Percentiles rank a stretch among this genome's conserved stretches.
These are phyloP conservation scores for Eupithecia inturbata DNA, from an alignment of 2,888 invertebrate genomes.

Conservation along the genomic window DNA sequence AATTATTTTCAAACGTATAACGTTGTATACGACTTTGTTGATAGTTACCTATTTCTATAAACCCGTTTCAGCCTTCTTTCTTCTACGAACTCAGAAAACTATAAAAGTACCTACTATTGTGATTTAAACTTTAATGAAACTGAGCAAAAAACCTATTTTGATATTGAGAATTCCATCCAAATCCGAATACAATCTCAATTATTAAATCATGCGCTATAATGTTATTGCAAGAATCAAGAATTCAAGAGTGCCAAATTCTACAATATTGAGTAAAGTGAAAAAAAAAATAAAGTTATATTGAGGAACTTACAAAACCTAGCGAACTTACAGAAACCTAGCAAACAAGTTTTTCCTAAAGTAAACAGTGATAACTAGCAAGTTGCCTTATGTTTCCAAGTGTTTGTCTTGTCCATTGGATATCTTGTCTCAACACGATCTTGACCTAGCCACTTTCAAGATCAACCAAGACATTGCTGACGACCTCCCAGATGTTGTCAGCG, in stretches of 20 bases:
- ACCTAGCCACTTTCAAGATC: background rate
- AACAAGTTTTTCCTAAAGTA: background rate
- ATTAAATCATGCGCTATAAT: too few relatives aligned
- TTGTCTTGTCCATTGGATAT: background rate
- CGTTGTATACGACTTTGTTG: too few relatives aligned
- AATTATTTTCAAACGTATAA: background rate
- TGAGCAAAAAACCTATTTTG: background rate
- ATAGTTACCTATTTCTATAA: background rate
- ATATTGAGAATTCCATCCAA: background rate
- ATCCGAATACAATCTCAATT: background rate
- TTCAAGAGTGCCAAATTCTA: background rate
- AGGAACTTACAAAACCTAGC: too few relatives aligned
- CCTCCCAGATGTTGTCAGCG: background rate
- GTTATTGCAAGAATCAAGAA: too few relatives aligned
- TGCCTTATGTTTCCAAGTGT: background rate
- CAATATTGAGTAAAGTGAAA: background rate
- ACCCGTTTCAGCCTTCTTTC: background rate
- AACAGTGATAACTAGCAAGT: background rate
- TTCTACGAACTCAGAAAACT: background rate
- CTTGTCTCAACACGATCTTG: background rate
- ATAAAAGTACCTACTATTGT: background rate
- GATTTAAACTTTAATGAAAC: background rate
- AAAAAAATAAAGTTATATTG: too few relatives aligned
- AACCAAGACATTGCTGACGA: background rate
- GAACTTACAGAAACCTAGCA: too few relatives aligned